These are phyloP conservation scores for Paraescarpia echinospica DNA, from an alignment of 1,140 invertebrate genomes.

Conservation along the genomic window DNA sequence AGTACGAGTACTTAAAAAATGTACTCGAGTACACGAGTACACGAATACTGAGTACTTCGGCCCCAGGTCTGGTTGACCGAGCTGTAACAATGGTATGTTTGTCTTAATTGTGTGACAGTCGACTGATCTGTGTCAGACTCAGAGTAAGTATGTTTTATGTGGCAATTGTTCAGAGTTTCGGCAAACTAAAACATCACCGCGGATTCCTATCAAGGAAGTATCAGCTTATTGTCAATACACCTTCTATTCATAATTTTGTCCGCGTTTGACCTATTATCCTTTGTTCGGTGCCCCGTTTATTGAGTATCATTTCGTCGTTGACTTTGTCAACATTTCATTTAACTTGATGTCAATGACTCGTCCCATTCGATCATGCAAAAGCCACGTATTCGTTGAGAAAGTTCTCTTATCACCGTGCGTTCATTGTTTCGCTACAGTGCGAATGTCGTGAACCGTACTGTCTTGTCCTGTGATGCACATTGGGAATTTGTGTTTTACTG, in stretches of 20 bases:
- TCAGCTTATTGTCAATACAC: too few relatives aligned
- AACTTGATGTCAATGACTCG: not conserved
- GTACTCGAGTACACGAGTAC: too few relatives aligned
- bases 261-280: not conserved
- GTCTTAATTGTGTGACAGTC: not conserved
- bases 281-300: not conserved
- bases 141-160: not conserved
- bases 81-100: not conserved
- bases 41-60: too few relatives aligned
- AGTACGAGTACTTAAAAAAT: too few relatives aligned
- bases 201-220: too few relatives aligned
- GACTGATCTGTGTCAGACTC: not conserved
- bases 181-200: too few relatives aligned
- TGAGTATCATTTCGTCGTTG: not conserved
- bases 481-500: not conserved
- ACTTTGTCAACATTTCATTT: not conserved
- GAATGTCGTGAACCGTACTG: not conserved
- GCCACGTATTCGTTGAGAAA: not conserved
- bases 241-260: not conserved
- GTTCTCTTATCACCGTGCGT: not conserved
- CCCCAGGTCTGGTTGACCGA: too few relatives aligned
- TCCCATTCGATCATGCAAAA: not conserved
- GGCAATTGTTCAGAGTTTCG: too few relatives aligned
- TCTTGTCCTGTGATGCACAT: not conserved
- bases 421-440: not conserved